These are phyloP conservation scores for Nibea albiflora DNA, from an alignment of 2,113 vertebrate species.

Conservation along the genomic window DNA sequence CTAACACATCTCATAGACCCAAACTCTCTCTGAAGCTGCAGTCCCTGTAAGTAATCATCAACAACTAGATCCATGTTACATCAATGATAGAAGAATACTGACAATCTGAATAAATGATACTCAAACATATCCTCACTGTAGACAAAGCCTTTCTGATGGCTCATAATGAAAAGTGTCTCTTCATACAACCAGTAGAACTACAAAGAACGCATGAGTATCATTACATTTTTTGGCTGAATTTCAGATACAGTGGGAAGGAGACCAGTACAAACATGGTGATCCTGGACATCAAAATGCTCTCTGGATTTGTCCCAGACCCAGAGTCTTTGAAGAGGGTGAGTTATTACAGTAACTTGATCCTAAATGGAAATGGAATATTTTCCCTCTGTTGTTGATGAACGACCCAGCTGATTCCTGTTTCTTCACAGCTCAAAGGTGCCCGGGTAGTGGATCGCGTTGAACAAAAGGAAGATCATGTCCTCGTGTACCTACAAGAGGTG, in stretches of 20 bases:
- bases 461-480: constrained; percentile 64
- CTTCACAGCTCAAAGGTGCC: constrained; percentile 56
- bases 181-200: neutral
- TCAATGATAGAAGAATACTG: neutral
- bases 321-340: constrained; percentile 35
- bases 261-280: constrained; percentile 78
- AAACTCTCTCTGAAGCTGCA: neutral
- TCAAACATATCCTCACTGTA: too few relatives aligned
- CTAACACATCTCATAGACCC: neutral
- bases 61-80: neutral
- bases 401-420: neutral
- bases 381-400: neutral
- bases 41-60: constrained; percentile 41
- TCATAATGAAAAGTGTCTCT: neutral
- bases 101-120: neutral
- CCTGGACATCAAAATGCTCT: constrained; percentile 75
- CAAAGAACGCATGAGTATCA: too few relatives aligned
- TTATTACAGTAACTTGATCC: neutral
- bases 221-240: neutral
- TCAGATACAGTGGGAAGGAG: constrained; percentile 52
- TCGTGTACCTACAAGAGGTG: constrained; percentile 76
- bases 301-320: constrained; percentile 71
- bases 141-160: neutral
- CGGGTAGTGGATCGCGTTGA: constrained; percentile 73
- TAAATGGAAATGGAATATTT: neutral